Conservation (phyloP, 2,797 vertebrate genomes). For the Lacerta bilineata region DNA sequence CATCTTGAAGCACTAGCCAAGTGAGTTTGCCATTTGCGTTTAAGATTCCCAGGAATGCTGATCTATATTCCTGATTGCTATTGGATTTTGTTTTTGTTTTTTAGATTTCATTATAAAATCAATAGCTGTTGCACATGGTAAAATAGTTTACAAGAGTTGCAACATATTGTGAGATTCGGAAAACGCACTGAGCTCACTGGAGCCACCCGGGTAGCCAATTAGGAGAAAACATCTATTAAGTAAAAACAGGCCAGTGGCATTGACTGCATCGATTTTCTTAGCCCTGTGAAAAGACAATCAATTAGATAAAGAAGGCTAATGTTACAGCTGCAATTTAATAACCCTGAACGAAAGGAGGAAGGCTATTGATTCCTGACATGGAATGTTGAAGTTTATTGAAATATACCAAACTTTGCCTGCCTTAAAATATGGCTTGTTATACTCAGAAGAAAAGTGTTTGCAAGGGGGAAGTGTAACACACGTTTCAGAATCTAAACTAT, state of each 20-base stretch:
- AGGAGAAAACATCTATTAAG: slow-evolving; percentile 86
- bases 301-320: slow-evolving; percentile 89
- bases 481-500: slow-evolving; percentile 70
- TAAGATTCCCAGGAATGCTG: slow-evolving; percentile 81
- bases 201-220: slow-evolving; percentile 85
- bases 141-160: slow-evolving; percentile 86
- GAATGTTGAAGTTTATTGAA: slow-evolving; percentile 82
- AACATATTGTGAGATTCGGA: slow-evolving; percentile 83
- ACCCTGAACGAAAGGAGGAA: slow-evolving; percentile 82
- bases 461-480: slow-evolving; percentile 60
- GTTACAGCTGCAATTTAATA: slow-evolving; percentile 89
- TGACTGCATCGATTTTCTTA: slow-evolving; percentile 89
- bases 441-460: slow-evolving; percentile 60
- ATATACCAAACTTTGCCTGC: slow-evolving; percentile 83
- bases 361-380: slow-evolving; percentile 86
- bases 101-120: slow-evolving; percentile 91
- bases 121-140: slow-evolving; percentile 82
- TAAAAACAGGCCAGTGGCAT: slow-evolving; percentile 84
- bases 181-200: slow-evolving; percentile 81
- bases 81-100: slow-evolving; percentile 82
- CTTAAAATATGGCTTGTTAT: slow-evolving; percentile 75
- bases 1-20: slow-evolving; percentile 81
- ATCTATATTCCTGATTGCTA: slow-evolving; percentile 88
- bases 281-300: slow-evolving; percentile 87
- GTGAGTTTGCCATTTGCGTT: slow-evolving; percentile 81